Base-by-base conservation (phyloP, 1,140 invertebrate genomes). In the Zophobas morio region DNA sequence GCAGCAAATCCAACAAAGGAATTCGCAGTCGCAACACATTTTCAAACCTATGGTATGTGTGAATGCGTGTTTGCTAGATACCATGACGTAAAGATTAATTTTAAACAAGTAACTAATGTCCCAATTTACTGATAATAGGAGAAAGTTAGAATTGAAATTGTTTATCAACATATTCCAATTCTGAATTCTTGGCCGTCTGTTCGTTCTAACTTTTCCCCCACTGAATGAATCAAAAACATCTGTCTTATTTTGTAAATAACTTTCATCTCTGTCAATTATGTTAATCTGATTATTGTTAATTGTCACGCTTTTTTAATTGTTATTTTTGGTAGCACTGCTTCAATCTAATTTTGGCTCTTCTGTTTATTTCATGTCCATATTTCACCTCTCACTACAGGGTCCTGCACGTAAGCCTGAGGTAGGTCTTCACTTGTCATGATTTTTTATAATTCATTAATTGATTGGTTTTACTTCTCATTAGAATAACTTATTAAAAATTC, bases 351-450 rank as follows among this genome's bases (percentile, higher is more conserved):
- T 66, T 84, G 81, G 81, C 80, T 82, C 79, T 84, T 86, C 79
- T 84, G 74, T 85, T 84, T 84, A 83, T 86, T 86, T 85, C 85
- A 85, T 85, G 82, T 85, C 83, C 82, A 81, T 85, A 81, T 85
- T 80, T 83, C 79, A 83, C 84, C 76, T 84, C 81, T 84, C 80
- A 82, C 81, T 79, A 80, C 81, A 82, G 83, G 93, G 90, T 92
- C 88, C 93, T 84, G 92, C 93, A 85, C 91, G 94, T 88, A 94
- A 92, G 90, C 94, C 94, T 83, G 94, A 95, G 93, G 94, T 94
- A 92, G 88, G 91, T 88, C 79, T 72, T 54, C 51, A 72, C 47
- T 72, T n/a, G 20, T 35, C 57, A 66, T 66, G 47, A 46, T 66
- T 60, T 57, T 57, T 46, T 46, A n/a, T 60, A 57, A 60, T 20